phyloP scores from a whole-genome alignment of 1,140 invertebrate species.

The Drosophila kohkoa region DNA sequence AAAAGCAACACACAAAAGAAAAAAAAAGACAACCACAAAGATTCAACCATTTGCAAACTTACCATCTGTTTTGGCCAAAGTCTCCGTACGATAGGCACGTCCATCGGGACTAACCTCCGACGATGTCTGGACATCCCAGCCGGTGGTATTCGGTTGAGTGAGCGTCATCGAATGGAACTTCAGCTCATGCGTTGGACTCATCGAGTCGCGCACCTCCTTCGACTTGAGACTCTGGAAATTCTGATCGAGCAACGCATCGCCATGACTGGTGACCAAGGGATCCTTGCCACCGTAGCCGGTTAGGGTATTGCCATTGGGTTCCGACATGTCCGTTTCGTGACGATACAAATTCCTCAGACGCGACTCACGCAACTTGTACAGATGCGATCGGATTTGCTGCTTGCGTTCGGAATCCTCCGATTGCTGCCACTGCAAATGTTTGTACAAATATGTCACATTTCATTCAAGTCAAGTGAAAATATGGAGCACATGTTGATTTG shows the following conservation, averaged over 20 bases:
- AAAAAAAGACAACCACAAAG: conserved; percentile 6
- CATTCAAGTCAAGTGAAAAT: neutral
- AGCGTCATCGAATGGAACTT: conserved; percentile 80
- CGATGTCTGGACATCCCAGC: conserved; percentile 85
- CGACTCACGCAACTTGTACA: conserved; percentile 92
- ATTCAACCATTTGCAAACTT: conserved; percentile 41
- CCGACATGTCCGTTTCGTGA: conserved; percentile 74
- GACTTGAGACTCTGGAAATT: conserved; percentile 91
- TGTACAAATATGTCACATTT: neutral
- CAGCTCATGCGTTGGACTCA: conserved; percentile 88
- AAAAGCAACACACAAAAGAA: neutral
- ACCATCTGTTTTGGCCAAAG: conserved; percentile 82
- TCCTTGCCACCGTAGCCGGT: conserved; percentile 73
- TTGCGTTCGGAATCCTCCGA: conserved; percentile 93
- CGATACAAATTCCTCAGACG: conserved; percentile 90
- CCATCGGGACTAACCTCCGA: conserved; percentile 85
- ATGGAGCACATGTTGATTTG: neutral
- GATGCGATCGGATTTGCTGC: conserved; percentile 93
- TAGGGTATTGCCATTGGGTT: conserved; percentile 79
- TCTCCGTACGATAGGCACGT: conserved; percentile 80
- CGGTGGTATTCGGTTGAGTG: conserved; percentile 78
- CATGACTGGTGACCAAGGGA: conserved; percentile 86
- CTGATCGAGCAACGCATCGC: conserved; percentile 90
- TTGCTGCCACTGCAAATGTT: conserved; percentile 90
- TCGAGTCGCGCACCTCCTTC: conserved; percentile 91